A percentile compares a stretch with the other conserved stretches of the same genome.
Conservation (phyloP, 2,888 invertebrate species). For the Hypomecis punctinalis region DNA sequence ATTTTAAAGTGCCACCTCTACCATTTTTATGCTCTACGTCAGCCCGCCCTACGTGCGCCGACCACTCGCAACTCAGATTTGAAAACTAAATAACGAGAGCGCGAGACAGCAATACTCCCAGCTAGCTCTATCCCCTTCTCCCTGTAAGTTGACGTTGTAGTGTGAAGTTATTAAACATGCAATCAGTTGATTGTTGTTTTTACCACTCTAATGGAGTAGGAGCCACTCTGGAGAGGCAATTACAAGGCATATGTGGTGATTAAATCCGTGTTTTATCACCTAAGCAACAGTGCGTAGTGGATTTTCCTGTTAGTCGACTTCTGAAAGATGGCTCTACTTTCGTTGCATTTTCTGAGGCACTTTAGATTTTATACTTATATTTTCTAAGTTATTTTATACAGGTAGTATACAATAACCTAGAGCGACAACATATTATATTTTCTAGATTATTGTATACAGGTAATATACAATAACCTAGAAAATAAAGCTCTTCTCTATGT, state of each 20-base stretch:
- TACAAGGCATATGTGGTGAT: conserved; percentile 45
- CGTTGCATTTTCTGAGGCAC: too few relatives aligned
- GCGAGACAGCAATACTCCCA: conserved; percentile 47
- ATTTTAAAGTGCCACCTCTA: conserved; percentile 48
- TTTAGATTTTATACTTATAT: too few relatives aligned
- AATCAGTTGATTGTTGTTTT: conserved; percentile 80
- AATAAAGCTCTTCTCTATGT: too few relatives aligned
- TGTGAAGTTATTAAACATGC: conserved; percentile 75
- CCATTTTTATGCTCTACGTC: conserved; percentile 50
- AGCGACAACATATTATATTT: too few relatives aligned
- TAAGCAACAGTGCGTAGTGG: conserved; percentile 14
- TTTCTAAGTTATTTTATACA: too few relatives aligned
- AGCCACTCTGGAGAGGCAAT: conserved; percentile 65
- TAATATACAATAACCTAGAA: too few relatives aligned
- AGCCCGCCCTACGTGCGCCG: conserved; percentile 68
- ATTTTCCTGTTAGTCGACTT: not conserved
- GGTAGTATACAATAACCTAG: too few relatives aligned
- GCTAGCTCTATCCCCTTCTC: conserved; percentile 53
- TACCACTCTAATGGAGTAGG: conserved; percentile 69
- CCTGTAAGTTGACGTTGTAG: conserved; percentile 56
- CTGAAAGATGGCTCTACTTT: not conserved
- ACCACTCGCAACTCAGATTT: conserved; percentile 76
- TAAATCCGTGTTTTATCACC: conserved; percentile 29
- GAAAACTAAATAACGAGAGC: conserved; percentile 58
- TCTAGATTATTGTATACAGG: too few relatives aligned